Evolutionary conservation across 2,888 invertebrate species (phyloP).

Genomic region (Luperina testacea): DNA sequence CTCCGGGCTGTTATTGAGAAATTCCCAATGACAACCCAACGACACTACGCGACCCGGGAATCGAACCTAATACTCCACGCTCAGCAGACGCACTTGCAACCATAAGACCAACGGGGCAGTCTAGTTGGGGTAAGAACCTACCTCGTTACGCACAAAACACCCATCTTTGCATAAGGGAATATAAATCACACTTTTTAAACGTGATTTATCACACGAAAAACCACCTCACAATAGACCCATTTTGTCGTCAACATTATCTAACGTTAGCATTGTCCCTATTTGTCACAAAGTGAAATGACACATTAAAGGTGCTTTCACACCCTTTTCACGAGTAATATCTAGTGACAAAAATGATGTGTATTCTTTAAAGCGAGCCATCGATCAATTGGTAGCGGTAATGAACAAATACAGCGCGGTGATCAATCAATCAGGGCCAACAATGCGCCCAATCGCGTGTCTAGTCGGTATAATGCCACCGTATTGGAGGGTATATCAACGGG

Average conservation of each 20-base stretch:
- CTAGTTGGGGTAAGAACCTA: neutral
- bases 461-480: conserved; percentile 41
- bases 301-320: conserved; percentile 60
- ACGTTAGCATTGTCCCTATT: conserved; percentile 59
- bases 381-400: conserved; percentile 62
- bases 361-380: conserved; percentile 66
- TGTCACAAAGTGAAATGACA: conserved; percentile 62
- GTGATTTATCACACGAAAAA: conserved; percentile 28
- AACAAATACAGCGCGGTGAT: conserved; percentile 62
- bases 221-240: conserved; percentile 57
- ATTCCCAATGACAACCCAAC: neutral
- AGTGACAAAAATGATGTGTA: conserved; percentile 64
- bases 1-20: neutral
- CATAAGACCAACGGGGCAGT: neutral
- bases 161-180: neutral
- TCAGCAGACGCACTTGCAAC: neutral
- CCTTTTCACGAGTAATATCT: conserved; percentile 58
- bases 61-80: neutral
- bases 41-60: neutral
- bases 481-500: conserved; percentile 23
- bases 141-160: neutral
- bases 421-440: conserved; percentile 61
- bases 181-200: conserved; percentile 3
- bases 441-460: conserved; percentile 60
- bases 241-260: conserved; percentile 53